Evolutionary conservation across 2,888 invertebrate genomes (phyloP).

Genomic region (Herminia tarsipennalis): DNA sequence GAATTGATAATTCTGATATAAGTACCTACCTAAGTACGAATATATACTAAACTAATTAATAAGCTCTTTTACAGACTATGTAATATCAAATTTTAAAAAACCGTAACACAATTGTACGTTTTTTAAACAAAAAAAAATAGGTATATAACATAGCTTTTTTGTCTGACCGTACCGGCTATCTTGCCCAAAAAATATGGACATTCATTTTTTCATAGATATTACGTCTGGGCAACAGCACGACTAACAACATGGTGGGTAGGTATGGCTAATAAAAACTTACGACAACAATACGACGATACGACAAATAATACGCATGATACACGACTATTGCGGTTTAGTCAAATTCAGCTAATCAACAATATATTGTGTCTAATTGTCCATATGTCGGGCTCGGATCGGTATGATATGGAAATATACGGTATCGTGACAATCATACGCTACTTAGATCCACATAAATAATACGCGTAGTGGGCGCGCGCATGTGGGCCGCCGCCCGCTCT

Average conservation of each 20-base stretch:
- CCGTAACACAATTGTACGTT: no score
- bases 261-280: slow-evolving; percentile 66
- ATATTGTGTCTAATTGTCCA: slow-evolving; percentile 33
- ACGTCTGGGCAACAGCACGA: slow-evolving; percentile 48
- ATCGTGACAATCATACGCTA: slow-evolving; percentile 15
- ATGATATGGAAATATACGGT: slow-evolving; percentile 16
- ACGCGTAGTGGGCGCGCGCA: slow-evolving; percentile 18
- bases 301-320: slow-evolving; percentile 27
- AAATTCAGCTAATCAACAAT: slow-evolving; percentile 42
- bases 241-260: slow-evolving; percentile 58
- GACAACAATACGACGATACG: slow-evolving; percentile 34
- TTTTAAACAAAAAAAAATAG: no score
- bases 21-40: no score
- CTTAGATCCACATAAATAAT: slow-evolving; percentile 31
- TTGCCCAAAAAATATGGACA: slow-evolving; percentile 56
- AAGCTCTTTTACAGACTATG: no score
- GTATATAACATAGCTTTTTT: slow-evolving; percentile 22
- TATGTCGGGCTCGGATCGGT: slow-evolving; percentile 22
- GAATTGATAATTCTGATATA: no score
- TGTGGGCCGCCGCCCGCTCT: background rate
- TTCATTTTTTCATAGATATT: slow-evolving; percentile 71
- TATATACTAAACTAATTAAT: no score
- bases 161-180: slow-evolving; percentile 56
- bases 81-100: no score
- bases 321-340: slow-evolving; percentile 39